These are phyloP conservation scores for Sebastiscus albofasciatus DNA, from an alignment of 2,797 vertebrate genomes.

Conservation along the genomic window DNA sequence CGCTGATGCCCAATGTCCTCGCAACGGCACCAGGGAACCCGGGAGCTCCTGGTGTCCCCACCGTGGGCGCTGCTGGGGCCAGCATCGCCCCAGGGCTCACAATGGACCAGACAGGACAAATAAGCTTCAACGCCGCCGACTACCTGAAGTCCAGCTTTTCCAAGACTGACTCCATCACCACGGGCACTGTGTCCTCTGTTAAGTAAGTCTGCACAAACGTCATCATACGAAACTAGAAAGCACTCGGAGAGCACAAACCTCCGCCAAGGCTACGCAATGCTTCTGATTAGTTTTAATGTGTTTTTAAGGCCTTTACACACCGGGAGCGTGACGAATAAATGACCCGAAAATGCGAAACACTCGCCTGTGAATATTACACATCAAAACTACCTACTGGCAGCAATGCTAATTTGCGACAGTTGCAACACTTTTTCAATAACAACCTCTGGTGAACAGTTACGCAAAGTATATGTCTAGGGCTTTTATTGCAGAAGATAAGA, in stretches of 20 bases:
- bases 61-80: conserved; percentile 69
- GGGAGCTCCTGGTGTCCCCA: conserved; percentile 77
- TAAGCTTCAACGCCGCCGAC: conserved; percentile 92
- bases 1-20: conserved; percentile 87
- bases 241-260: background rate
- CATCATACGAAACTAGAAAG: background rate
- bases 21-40: conserved; percentile 84
- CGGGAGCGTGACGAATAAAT: too few species aligned
- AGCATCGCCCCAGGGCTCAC: conserved; percentile 78
- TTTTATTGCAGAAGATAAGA: too few species aligned
- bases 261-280: background rate
- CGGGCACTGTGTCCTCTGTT: conserved; percentile 97
- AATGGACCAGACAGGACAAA: conserved; percentile 88
- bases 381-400: too few species aligned
- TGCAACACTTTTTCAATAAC: too few species aligned
- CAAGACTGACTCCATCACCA: conserved; percentile 99
- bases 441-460: too few species aligned
- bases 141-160: conserved; percentile 98
- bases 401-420: too few species aligned
- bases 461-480: too few species aligned
- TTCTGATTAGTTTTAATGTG: background rate
- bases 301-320: background rate
- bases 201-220: conserved; percentile 88
- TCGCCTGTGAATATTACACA: too few species aligned
- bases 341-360: too few species aligned